Conservation (phyloP, 2,888 invertebrate genomes). For the Adela reaumurella region DNA sequence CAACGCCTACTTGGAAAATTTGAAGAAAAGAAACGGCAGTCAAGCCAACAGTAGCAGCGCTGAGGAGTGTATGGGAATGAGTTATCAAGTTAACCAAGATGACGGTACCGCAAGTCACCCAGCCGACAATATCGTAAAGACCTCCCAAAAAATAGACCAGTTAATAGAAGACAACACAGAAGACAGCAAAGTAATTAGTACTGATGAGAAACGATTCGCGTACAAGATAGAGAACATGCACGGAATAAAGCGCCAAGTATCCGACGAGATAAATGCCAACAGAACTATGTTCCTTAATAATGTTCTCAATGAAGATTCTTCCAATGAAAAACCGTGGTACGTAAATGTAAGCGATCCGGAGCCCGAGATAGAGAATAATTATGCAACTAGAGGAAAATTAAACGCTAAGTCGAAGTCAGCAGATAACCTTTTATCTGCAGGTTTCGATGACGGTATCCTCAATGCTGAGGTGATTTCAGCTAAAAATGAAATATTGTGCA, state of each 20-base stretch:
- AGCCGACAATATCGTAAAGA: constrained; percentile 52
- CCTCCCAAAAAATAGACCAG: constrained; percentile 56
- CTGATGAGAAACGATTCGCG: constrained; percentile 44
- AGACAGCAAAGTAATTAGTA: constrained; percentile 30
- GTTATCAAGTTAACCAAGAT: constrained; percentile 52
- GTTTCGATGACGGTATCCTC: constrained; percentile 27
- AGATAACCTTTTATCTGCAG: constrained; percentile 30
- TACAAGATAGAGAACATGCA: constrained; percentile 56
- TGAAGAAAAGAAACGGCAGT: constrained; percentile 32
- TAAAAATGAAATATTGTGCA: constrained; percentile 43
- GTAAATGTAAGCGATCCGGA: constrained; percentile 51
- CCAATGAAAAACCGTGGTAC: constrained; percentile 48
- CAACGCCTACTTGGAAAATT: constrained; percentile 30
- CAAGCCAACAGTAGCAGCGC: constrained; percentile 42
- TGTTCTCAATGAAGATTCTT: constrained; percentile 32
- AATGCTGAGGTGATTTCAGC: constrained; percentile 36
- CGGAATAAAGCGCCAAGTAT: constrained; percentile 50
- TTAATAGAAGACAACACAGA: constrained; percentile 43
- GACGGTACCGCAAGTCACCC: constrained; percentile 54
- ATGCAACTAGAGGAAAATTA: constrained; percentile 22
- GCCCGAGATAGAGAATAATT: constrained; percentile 30
- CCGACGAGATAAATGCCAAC: constrained; percentile 47
- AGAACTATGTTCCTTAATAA: constrained; percentile 41
- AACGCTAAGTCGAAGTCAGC: constrained; percentile 34
- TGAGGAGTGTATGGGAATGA: constrained; percentile 45